A percentile compares a stretch with the other conserved stretches of the same genome.
phyloP scores from a whole-genome alignment of 2,113 vertebrate species.

The Gorilla gorilla region DNA sequence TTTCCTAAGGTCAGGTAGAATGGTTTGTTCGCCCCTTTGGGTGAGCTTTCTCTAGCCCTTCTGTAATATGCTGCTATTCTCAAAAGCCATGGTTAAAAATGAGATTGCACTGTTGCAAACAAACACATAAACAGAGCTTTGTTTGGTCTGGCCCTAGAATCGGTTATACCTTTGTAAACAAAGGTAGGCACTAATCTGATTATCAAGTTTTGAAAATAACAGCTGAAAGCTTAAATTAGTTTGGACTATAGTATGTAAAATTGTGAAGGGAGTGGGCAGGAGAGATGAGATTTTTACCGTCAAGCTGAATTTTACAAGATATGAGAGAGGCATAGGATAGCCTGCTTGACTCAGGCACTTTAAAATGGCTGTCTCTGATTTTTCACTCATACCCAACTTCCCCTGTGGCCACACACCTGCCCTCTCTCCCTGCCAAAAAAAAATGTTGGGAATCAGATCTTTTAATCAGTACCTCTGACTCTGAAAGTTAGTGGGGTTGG shows the following conservation, averaged over 20 bases:
- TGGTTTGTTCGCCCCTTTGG: neutral
- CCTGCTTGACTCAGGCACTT: neutral
- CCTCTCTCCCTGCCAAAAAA: neutral
- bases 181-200: neutral
- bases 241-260: neutral
- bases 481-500: neutral
- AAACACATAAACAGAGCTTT: neutral
- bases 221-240: conserved; percentile 11
- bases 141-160: neutral
- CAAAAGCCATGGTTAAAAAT: conserved; percentile 35
- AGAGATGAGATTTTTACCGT: neutral
- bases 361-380: conserved; percentile 12
- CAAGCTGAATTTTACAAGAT: neutral
- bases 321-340: neutral
- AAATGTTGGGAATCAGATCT: neutral
- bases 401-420: neutral
- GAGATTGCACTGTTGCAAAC: neutral
- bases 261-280: neutral
- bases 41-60: neutral
- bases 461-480: neutral
- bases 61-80: neutral
- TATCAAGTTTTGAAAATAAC: conserved; percentile 3
- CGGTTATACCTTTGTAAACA: neutral
- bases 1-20: conserved; percentile 18
- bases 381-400: neutral